These are phyloP conservation scores for Alauda arvensis DNA, from an alignment of 2,797 vertebrate species.

Conservation along the genomic window DNA sequence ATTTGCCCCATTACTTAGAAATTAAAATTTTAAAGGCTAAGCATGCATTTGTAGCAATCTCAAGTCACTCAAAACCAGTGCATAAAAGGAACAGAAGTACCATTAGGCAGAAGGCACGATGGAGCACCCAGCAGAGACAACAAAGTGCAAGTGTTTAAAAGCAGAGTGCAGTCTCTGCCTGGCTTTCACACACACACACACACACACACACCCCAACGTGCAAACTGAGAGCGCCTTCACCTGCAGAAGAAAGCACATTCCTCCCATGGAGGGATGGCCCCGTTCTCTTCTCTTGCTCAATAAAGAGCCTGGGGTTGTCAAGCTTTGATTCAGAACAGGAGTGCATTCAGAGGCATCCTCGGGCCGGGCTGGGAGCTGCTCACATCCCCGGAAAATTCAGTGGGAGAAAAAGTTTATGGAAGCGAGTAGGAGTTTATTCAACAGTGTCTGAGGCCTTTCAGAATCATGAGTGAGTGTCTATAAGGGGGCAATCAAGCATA, in stretches of 20 bases:
- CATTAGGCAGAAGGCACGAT: background rate
- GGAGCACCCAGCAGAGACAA: conserved; percentile 9
- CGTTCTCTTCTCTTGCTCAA: conserved; percentile 57
- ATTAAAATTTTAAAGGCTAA: background rate
- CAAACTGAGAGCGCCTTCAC: conserved; percentile 59
- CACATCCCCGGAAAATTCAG: conserved; percentile 92
- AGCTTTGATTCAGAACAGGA: conserved; percentile 85
- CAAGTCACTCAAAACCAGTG: background rate
- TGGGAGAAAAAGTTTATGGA: conserved; percentile 93
- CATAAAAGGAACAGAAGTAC: background rate
- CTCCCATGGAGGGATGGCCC: conserved; percentile 43
- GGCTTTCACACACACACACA: background rate
- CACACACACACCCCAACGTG: background rate
- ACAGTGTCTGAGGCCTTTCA: conserved; percentile 93
- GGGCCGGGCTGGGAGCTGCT: conserved; percentile 78
- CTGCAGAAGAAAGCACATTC: conserved; percentile 70
- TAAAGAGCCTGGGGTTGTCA: conserved; percentile 74
- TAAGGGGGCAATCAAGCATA: conserved; percentile 96
- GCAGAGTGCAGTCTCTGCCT: background rate
- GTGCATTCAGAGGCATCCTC: conserved; percentile 84
- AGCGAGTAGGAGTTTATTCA: conserved; percentile 96
- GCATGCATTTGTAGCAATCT: background rate
- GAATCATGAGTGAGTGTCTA: conserved; percentile 89
- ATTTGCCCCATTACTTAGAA: background rate
- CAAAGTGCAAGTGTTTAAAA: conserved; percentile 9